Percentiles rank a stretch among this genome's conserved stretches.
These are phyloP conservation scores for Aythya baeri DNA, from an alignment of 2,113 vertebrate genomes.

Conservation along the genomic window DNA sequence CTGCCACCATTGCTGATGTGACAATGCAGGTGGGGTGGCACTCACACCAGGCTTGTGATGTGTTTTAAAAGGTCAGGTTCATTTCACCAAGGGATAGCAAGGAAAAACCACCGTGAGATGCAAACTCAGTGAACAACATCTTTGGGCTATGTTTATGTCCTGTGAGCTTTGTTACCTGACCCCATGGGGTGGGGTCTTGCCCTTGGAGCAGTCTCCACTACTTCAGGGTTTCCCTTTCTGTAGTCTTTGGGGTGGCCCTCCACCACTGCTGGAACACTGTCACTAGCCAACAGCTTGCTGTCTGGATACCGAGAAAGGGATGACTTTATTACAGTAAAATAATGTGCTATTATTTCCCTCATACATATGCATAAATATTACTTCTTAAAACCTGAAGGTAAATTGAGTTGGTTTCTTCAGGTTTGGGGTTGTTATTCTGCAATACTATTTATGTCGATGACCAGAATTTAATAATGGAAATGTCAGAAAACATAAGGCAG, in stretches of 20 bases:
- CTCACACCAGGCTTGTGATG: fast-evolving
- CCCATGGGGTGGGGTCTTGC: not conserved
- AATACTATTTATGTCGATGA: slow-evolving; percentile 39
- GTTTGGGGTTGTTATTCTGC: slow-evolving; percentile 25
- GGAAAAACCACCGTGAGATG: not conserved
- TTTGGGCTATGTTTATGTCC: not conserved
- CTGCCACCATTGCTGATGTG: not conserved
- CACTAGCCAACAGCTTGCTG: not conserved
- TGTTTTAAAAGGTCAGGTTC: not conserved
- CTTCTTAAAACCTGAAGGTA: slow-evolving; percentile 9
- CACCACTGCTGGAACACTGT: not conserved
- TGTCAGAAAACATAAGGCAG: slow-evolving; percentile 18
- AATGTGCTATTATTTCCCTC: not conserved
- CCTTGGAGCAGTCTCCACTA: not conserved
- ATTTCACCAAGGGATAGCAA: not conserved
- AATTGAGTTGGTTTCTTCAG: not conserved
- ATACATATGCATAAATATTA: not conserved
- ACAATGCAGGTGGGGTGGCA: not conserved
- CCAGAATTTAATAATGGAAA: slow-evolving; percentile 59
- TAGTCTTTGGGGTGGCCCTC: not conserved
- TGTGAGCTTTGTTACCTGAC: not conserved
- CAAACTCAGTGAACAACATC: not conserved
- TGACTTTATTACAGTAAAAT: not conserved
- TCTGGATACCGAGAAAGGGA: not conserved
- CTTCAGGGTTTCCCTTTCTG: not conserved